Base-by-base conservation (phyloP, 2,797 vertebrate genomes). In the Artibeus jamaicensis region DNA sequence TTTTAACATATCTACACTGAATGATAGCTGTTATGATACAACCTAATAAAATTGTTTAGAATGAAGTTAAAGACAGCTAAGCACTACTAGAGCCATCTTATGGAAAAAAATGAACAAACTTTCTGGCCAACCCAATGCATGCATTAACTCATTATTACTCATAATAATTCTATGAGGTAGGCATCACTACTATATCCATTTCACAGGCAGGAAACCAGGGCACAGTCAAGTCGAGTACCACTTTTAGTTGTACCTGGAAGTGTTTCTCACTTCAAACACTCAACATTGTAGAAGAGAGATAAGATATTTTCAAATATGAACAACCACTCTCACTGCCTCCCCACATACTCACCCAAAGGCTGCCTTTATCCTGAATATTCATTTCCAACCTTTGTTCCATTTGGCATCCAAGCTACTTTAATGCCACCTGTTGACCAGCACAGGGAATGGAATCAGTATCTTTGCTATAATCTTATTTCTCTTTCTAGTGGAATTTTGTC, bases 371-470 rank as follows among this genome's bases (percentile, higher is more conserved):
- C 65, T 65, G 39, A 91, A 0, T 29, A 19, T 46, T 44, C 32
- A 19, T 53, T 77, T 46, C 79, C 9, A 15, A 39, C 76, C 14
- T 90, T 96, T 95, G 96, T 96, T 95, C 62, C 32, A 37, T 34
- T 86, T 46, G 59, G n/a, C 73, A 87, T 93, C 37, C 42, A 77
- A 96, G 68, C 62, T 90, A 84, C 95, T 88, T 39, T 73, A 59
- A 26, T 37, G 96, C 94, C 96, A 94, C 85, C 97, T 97, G 68
- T 50, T 74, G 97, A 59, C 62, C 46, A 89, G 1, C 0, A 32
- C 6, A 0, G 37, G 42, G 44, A 93, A 93, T 68, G 77, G 21
- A 55, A 29, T 46, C 29, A 9, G 26, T 29, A 65, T 15, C 15
- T 70, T 53, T 5, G 19, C n/a, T 57, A 5, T 46, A 24, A 78